phyloP scores from a whole-genome alignment of 2,888 invertebrate genomes.

The Syrphus vitripennis region DNA sequence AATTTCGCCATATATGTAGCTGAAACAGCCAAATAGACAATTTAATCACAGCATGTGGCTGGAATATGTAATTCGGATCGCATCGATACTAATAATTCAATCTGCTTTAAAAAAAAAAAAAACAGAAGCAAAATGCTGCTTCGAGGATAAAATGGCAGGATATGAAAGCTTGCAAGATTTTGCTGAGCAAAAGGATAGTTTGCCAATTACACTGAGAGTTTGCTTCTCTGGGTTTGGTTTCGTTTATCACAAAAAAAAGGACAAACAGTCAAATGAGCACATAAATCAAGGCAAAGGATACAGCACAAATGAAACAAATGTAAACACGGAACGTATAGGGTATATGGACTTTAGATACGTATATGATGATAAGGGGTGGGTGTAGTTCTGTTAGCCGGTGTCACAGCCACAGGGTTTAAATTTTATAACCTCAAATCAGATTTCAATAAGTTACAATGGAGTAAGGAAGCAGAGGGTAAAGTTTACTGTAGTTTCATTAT shows the following conservation, averaged over 20 bases:
- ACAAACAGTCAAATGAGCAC: conserved; percentile 69
- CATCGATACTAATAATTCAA: conserved; percentile 77
- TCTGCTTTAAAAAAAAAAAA: conserved; percentile 46
- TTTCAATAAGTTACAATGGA: conserved; percentile 54
- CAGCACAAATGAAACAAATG: conserved; percentile 54
- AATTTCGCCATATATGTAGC: background rate
- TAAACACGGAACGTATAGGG: conserved; percentile 27
- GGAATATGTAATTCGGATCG: conserved; percentile 78
- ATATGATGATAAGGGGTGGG: background rate
- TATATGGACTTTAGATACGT: background rate
- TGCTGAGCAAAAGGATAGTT: conserved; percentile 70
- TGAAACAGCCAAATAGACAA: conserved; percentile 74
- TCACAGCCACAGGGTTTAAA: conserved; percentile 40
- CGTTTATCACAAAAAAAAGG: conserved; percentile 53
- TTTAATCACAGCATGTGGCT: conserved; percentile 80
- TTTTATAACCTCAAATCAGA: conserved; percentile 64
- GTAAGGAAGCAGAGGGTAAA: background rate
- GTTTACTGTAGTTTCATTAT: conserved; percentile 12
- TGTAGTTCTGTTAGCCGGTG: background rate
- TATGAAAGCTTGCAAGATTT: conserved; percentile 43
- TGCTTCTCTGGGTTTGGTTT: conserved; percentile 26
- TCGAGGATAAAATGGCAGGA: conserved; percentile 30
- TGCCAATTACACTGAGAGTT: conserved; percentile 68
- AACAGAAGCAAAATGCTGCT: background rate
- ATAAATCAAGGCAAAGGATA: conserved; percentile 69